Evolutionary conservation across 64 coral and sea anemone species (phyloP), one percentile per base, ranked within the genome.

Genomic region (Pachyseris speciosa): DNA sequence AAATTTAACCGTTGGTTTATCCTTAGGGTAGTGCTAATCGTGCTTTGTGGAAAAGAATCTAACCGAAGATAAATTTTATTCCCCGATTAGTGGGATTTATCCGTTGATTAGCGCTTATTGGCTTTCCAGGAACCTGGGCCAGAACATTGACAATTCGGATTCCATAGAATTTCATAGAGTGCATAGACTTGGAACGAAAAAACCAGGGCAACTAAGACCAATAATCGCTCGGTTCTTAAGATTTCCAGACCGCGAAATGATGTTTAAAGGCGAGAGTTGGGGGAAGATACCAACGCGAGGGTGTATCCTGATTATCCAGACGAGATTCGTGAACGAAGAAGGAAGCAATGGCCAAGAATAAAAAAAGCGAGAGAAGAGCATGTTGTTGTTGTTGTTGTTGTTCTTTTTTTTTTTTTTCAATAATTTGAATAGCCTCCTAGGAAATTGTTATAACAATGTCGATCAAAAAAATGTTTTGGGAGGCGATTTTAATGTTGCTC

Each of bases 401-500:
- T 45, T 45, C 4, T 45, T 11, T 45, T 45, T 45, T 37, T 37
- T 1, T 9, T 22, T 84, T 45, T 93, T 93, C 69, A 86, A 64
- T 45, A 20, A 83, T 28, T 13, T 86, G 38, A 78, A 74, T 20
- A 32, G 74, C 2, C 12, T 44, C 15, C 29, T 91, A 20, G 50
- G 72, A 55, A 53, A 83, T 9, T 53, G 19, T 42, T n/a, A 83
- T 33, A 15, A 22, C 37, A 40, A 32, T 40, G 29, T 22, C 1
- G 42, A 43, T 59, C 34, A 36, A 17, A 34, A 83, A 33, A 59
- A 59, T 36, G 40, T 83, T 58, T 50, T 83, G 13, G 74, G 88
- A 2, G 73, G 87, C 16, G 87, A 89, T 36, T 52, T 72, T 15
- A 87, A 74, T 0, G 59, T 73, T 22, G 75, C n/a, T 16, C 44